A percentile compares a stretch with the other conserved stretches of the same genome.
Evolutionary conservation across 2,113 vertebrate species (phyloP).

Genomic region (Malurus melanocephalus): DNA sequence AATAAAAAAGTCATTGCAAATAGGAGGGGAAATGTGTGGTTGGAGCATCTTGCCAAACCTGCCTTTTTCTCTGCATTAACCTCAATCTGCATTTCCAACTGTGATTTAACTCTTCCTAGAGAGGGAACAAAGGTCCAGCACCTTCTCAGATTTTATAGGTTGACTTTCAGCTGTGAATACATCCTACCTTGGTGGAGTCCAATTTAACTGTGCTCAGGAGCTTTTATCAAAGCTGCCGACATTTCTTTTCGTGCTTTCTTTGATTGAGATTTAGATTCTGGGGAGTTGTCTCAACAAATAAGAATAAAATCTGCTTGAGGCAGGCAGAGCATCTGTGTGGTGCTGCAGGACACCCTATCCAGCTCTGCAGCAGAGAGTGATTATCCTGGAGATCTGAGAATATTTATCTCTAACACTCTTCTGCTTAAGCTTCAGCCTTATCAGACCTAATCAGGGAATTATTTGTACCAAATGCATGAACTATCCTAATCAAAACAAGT

Average conservation of each 20-base stretch:
- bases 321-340: not conserved
- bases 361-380: not conserved
- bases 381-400: not conserved
- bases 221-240: not conserved
- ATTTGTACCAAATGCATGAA: not conserved
- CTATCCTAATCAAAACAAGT: not conserved
- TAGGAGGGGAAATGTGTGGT: not conserved
- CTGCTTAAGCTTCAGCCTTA: slow-evolving; percentile 38
- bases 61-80: not conserved
- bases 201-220: not conserved
- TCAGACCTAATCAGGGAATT: slow-evolving; percentile 12
- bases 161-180: not conserved
- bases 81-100: not conserved
- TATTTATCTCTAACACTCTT: slow-evolving; percentile 14
- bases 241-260: not conserved
- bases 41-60: slow-evolving; percentile 51
- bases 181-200: not conserved
- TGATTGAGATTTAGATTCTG: not conserved
- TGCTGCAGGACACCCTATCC: not conserved
- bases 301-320: not conserved
- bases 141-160: not conserved
- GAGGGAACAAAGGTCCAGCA: not conserved
- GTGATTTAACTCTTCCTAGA: slow-evolving; percentile 11
- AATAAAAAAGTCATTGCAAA: slow-evolving; percentile 6
- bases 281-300: not conserved